Base-by-base conservation (phyloP, 2,797 vertebrate genomes). In the Dendrocincla fuliginosa region DNA sequence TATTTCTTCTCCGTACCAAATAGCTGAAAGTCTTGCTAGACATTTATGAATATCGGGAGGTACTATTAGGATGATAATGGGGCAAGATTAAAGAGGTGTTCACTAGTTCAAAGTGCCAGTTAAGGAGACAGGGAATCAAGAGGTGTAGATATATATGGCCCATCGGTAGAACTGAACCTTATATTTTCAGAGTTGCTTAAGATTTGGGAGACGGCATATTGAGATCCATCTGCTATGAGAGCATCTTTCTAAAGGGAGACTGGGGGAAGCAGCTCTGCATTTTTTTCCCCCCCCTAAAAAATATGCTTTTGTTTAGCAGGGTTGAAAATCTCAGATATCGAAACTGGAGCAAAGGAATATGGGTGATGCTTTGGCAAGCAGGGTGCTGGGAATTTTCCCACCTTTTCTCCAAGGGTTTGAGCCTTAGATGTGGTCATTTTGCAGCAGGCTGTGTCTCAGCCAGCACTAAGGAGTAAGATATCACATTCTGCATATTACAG, bases 31-130 rank as follows among this genome's bases (percentile, higher is more conserved):
- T 98, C 98, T 98, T 97, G 97, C 98, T 97, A 98, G 98, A 97
- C 98, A 93, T 97, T 98, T 98, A 97, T 97, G 98, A 98, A 98
- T 98, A 98, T 98, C 90, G 25, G 97, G 97, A 98, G 97, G 97
- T 98, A 97, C 98, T 97, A 98, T 98, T 98, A 98, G 97, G 98
- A 92, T 96, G 97, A 98, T 98, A 98, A 98, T 98, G 97, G 98
- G 96, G 89, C 97, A 97, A 97, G 97, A 98, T 98, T 98, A 98
- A 98, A 97, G 97, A 97, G 97, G 96, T 97, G 87, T 96, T 98
- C 96, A 74, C 95, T 96, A 96, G 98, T 98, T 98, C 98, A 97
- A 95, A 96, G 96, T 98, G 98, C 97, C 98, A 97, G 96, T 97
- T 97, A 97, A 94, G 97, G 96, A 97, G 94, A 98, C 91, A 94